Conservation (phyloP, 2,888 invertebrate genomes). For the Acrocyrtus sp. region DNA sequence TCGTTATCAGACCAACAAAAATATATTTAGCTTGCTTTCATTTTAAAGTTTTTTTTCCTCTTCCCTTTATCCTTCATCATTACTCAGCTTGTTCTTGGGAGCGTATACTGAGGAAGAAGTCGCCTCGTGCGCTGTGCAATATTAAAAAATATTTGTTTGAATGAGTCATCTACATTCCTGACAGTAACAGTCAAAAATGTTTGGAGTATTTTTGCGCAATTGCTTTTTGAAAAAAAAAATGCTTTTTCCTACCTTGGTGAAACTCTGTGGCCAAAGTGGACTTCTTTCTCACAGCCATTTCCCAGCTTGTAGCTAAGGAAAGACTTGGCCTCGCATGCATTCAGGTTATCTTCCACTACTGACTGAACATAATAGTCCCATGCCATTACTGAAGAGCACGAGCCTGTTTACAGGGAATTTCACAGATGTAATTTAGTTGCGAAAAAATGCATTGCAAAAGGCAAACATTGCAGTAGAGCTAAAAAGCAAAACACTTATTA, state of each 20-base stretch:
- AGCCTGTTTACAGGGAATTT: conserved; percentile 28
- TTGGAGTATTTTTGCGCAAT: too few relatives aligned
- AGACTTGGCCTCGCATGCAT: conserved; percentile 48
- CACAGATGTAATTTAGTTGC: too few relatives aligned
- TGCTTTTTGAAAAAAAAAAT: not conserved
- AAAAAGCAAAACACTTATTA: too few relatives aligned
- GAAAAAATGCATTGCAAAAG: not conserved
- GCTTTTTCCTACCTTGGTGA: conserved; percentile 7
- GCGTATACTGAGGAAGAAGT: conserved; percentile 38
- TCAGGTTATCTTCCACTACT: conserved; percentile 41
- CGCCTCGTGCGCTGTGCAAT: conserved; percentile 26
- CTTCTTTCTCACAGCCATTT: conserved; percentile 43
- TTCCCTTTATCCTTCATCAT: too few relatives aligned
- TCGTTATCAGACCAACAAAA: too few relatives aligned
- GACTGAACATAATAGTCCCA: conserved; percentile 55
- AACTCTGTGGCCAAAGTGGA: conserved; percentile 48
- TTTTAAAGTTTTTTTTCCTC: too few relatives aligned
- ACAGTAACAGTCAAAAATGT: too few relatives aligned
- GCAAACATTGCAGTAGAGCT: too few relatives aligned
- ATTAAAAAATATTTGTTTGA: conserved; percentile 1
- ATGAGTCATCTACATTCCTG: too few relatives aligned
- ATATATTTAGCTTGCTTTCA: conserved; percentile 37
- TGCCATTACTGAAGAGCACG: conserved; percentile 43
- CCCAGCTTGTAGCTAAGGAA: conserved; percentile 49
- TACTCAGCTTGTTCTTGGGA: conserved; percentile 23